Evolutionary conservation across 2,113 vertebrate species (phyloP), one percentile per base, ranked within the genome.

Genomic region (Microcebus murinus): DNA sequence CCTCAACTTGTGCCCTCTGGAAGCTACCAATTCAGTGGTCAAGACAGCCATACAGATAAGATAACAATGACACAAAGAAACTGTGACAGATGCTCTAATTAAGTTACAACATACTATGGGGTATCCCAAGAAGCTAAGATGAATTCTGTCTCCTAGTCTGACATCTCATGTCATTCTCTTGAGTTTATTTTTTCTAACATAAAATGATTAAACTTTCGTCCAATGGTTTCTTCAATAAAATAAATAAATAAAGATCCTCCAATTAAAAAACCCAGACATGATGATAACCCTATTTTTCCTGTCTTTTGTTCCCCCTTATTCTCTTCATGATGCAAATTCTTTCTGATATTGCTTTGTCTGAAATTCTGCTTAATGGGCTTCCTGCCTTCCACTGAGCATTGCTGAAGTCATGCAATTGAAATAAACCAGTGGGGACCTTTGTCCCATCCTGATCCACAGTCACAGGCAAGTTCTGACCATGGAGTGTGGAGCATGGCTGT

Each of bases 281-380:
- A 50, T 8, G 52, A 50, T 18, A 50, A 31, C 25, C 8, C 34
- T 52, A 29, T 36, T 48, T 84, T 80, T 96, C 8, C 20, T 39
- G 42, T n/a, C 4, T 96, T 79, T 86, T 45, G 36, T 89, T 79
- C 67, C 4, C 21, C 34, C 74, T 13, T 96, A 36, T 90, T 95
- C 81, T 92, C 25, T 81, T 57, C 18, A 10, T 80, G 4, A 36
- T 6, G 34, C 48, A 21, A 71, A 74, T 81, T 83, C 79, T 61
- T 81, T 83, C 79, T 61, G 34, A n/a, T 1, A 3, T 27, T 68
- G 29, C 52, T 84, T 92, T 57, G 39, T 87, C 63, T 70, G 50
- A 31, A 18, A 36, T n/a, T 59, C 48, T 90, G 3, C 25, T 68
- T 61, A 21, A 15, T 48, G 63, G 39, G 10, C 39, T 86, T 63